Evolutionary conservation across 2,113 vertebrate species (phyloP).

Genomic region (Podocnemis expansa): DNA sequence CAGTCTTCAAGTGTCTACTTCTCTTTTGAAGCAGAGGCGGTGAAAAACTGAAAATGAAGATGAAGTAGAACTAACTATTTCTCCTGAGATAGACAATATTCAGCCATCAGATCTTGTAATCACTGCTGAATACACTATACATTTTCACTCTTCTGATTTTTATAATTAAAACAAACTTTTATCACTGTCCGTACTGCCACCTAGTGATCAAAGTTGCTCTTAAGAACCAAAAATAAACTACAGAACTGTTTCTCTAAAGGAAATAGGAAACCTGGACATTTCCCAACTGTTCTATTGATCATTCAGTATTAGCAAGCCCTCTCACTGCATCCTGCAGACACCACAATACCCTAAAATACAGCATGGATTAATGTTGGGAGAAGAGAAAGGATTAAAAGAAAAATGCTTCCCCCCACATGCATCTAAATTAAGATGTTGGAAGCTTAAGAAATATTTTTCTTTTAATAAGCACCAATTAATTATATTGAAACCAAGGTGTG

Average conservation of each 20-base stretch:
- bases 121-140: background rate
- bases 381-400: background rate
- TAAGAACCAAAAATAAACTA: background rate
- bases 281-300: background rate
- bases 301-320: background rate
- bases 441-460: slow-evolving; percentile 16
- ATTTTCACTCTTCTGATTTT: background rate
- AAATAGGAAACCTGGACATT: background rate
- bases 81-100: background rate
- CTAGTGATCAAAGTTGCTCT: slow-evolving; percentile 41
- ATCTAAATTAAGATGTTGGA: slow-evolving; percentile 21
- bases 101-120: background rate
- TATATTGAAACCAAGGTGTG: slow-evolving; percentile 71
- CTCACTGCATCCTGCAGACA: background rate
- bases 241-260: background rate
- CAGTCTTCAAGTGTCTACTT: background rate
- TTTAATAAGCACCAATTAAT: slow-evolving; percentile 52
- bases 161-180: background rate
- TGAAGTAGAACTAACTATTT: background rate
- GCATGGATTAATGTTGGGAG: background rate
- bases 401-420: background rate
- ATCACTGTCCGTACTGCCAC: slow-evolving; percentile 59
- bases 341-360: background rate
- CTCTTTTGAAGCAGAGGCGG: background rate
- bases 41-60: background rate